Conservation (phyloP, 2,888 invertebrate genomes). For the Diachrysia chrysitis region DNA sequence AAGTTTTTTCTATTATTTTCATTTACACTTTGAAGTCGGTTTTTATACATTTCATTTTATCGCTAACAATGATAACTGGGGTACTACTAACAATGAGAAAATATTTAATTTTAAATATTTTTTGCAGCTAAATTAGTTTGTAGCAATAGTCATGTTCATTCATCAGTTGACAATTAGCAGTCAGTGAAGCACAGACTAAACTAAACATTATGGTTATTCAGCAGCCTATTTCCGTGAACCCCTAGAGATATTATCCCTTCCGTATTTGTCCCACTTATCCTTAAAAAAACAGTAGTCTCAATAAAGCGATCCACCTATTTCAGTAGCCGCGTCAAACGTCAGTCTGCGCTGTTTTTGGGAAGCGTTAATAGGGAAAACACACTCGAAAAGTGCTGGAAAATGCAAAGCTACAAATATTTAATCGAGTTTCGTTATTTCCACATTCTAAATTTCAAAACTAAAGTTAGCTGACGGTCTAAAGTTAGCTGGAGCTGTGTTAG, state of each 20-base stretch:
- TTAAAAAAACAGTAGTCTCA: neutral
- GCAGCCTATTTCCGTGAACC: neutral
- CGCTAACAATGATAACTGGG: too few relatives aligned
- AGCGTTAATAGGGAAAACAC: neutral
- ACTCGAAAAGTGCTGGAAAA: neutral
- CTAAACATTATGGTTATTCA: neutral
- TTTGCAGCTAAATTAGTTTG: too few relatives aligned
- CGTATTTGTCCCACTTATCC: neutral
- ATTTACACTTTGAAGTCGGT: too few relatives aligned
- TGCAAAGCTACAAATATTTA: slow-evolving; percentile 1
- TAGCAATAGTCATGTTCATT: too few relatives aligned
- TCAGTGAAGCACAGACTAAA: too few relatives aligned
- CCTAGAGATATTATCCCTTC: slow-evolving; percentile 2
- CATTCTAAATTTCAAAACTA: neutral
- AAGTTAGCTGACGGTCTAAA: too few relatives aligned
- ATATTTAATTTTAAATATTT: too few relatives aligned
- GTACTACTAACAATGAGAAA: too few relatives aligned
- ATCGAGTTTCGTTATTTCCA: slow-evolving; percentile 4
- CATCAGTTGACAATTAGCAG: too few relatives aligned
- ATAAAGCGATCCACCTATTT: slow-evolving; percentile 1
- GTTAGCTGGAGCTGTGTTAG: neutral
- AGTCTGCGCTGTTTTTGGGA: slow-evolving; percentile 1
- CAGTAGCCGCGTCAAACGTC: neutral
- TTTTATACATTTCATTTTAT: too few relatives aligned
- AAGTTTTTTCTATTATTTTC: too few relatives aligned